Evolutionary conservation across 2,797 vertebrate genomes (phyloP), one percentile per base, ranked within the genome.

Genomic region (Oryzias sinensis): DNA sequence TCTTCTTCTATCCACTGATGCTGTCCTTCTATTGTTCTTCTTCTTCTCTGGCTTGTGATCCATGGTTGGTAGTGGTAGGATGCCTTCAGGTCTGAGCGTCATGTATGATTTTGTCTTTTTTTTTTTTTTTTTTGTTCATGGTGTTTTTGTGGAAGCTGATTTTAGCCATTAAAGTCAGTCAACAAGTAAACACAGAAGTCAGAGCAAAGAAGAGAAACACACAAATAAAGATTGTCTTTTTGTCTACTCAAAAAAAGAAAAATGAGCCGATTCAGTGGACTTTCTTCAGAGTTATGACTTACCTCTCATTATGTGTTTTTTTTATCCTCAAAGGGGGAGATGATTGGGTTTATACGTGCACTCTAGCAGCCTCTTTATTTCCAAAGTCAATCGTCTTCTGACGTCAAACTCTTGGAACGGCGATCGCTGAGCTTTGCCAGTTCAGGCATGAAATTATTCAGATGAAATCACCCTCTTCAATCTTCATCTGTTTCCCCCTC

Each of bases 161-260:
- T 83, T 80, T 74, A 70, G 77, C 77, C 79, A 64, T 80, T 74
- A 54, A 82, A 77, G 82, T 82, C 79, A 45, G 45, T 47, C 74
- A 83, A 85, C 33, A 80, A 64, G 78, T 83, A 77, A 86, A 84
- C 84, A 82, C 82, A 77, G 74, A 77, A 81, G 76, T 86, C 78
- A 56, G 79, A 84, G 83, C 76, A 51, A 87, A 37, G 86, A 84
- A 85, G 83, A 86, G 83, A 87, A 88, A 84, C 84, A 89, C 86
- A 89, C 89, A 85, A 90, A 91, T 91, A 90, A 90, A 90, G 85
- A 88, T 88, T 88, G 85, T 89, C 81, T 89, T 88, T 88, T 88
- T 85, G 87, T 90, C 86, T 86, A 87, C 85, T 86, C 42, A 52
- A 62, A 85, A 80, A 53, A 55, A 59, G 83, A 80, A 54, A 55